These are phyloP conservation scores for Erebia palarica DNA, from an alignment of 2,888 invertebrate species.

Conservation along the genomic window DNA sequence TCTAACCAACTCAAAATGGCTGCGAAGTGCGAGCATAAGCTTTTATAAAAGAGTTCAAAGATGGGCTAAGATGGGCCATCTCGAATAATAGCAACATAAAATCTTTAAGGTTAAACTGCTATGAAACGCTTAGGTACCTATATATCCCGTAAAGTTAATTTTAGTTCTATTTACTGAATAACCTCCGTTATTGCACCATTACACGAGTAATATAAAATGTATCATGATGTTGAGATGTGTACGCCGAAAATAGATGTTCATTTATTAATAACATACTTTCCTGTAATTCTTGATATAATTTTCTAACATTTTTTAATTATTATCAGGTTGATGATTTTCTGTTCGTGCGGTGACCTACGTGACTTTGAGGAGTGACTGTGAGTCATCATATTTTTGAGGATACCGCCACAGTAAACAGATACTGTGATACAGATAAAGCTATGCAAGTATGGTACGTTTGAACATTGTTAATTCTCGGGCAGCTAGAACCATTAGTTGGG, in stretches of 20 bases:
- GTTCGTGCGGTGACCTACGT: no score
- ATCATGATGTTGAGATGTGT: neutral
- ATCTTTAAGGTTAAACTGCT: conserved; percentile 2
- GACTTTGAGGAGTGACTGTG: no score
- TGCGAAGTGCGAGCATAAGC: neutral
- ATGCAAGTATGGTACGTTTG: no score
- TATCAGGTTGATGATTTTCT: no score
- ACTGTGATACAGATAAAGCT: no score
- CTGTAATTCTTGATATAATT: neutral
- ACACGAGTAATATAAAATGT: neutral
- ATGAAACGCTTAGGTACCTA: neutral
- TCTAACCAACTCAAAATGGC: neutral
- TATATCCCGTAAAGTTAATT: neutral
- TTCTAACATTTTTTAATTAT: neutral
- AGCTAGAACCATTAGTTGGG: no score
- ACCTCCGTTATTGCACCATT: neutral
- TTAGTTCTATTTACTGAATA: neutral
- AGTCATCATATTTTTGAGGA: no score
- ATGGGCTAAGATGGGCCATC: conserved; percentile 3
- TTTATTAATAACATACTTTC: neutral
- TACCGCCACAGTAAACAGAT: no score
- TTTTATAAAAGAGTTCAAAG: conserved; percentile 1
- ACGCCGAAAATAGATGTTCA: neutral
- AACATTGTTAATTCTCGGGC: no score
- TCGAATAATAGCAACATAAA: conserved; percentile 4